Evolutionary conservation across 2,888 invertebrate species (phyloP).

Genomic region (Drosophila ustulata): DNA sequence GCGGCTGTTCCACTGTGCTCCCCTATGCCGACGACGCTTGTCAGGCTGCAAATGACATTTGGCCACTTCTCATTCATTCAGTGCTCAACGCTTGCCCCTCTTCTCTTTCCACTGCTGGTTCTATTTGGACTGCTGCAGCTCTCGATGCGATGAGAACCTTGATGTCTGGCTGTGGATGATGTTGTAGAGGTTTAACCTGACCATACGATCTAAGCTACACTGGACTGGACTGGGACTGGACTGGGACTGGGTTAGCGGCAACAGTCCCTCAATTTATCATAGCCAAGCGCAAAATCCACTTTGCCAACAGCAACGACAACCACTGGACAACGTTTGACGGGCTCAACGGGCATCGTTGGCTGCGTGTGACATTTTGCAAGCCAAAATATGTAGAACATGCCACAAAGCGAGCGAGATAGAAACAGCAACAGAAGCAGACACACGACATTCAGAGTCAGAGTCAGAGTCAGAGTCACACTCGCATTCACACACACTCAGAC

Average conservation of each 20-base stretch:
- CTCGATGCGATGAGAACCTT: slow-evolving; percentile 22
- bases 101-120: neutral
- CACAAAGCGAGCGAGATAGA: slow-evolving; percentile 31
- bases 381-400: slow-evolving; percentile 80
- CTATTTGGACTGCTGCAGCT: slow-evolving; percentile 28
- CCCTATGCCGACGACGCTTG: slow-evolving; percentile 33
- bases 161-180: slow-evolving; percentile 26
- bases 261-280: slow-evolving; percentile 75
- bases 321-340: slow-evolving; percentile 46
- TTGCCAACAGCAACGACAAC: slow-evolving; percentile 39
- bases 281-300: slow-evolving; percentile 81
- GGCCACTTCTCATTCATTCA: slow-evolving; percentile 66
- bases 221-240: too few relatives aligned
- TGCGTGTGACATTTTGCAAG: slow-evolving; percentile 80
- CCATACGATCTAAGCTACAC: slow-evolving; percentile 32
- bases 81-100: slow-evolving; percentile 18
- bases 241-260: neutral
- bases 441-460: slow-evolving; percentile 11
- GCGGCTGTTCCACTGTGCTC: slow-evolving; percentile 16
- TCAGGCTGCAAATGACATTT: slow-evolving; percentile 79
- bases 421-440: slow-evolving; percentile 4
- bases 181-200: slow-evolving; percentile 37
- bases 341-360: slow-evolving; percentile 65
- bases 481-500: slow-evolving; percentile 24
- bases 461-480: slow-evolving; percentile 32